A percentile compares a stretch with the other conserved stretches of the same genome.
Evolutionary conservation across 2,888 invertebrate species (phyloP).

Genomic region (Dermolepida albohirtum): DNA sequence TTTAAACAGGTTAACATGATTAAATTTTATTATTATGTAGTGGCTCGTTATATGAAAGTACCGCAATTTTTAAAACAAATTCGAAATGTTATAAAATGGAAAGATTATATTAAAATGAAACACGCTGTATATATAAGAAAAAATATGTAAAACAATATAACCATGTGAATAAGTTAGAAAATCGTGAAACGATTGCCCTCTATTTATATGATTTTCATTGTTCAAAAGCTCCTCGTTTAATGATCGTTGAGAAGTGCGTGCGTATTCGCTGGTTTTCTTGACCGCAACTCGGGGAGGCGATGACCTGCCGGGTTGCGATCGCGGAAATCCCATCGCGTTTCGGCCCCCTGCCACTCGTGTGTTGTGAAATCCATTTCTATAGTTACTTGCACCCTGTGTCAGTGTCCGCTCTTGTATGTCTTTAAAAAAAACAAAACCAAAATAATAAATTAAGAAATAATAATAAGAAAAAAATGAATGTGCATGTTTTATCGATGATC

Average conservation of each 20-base stretch:
- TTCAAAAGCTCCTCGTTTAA: conserved; percentile 12
- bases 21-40: no score
- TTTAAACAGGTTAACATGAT: no score
- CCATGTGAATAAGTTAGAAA: conserved; percentile 22
- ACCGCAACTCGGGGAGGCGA: neutral
- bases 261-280: conserved; percentile 15
- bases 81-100: neutral
- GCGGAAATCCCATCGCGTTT: conserved; percentile 7
- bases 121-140: conserved; percentile 24
- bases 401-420: conserved; percentile 60
- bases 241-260: conserved; percentile 30
- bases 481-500: conserved; percentile 55
- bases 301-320: neutral
- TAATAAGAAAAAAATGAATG: conserved; percentile 52
- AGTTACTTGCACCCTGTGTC: conserved; percentile 58
- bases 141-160: conserved; percentile 14
- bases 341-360: conserved; percentile 52
- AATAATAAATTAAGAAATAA: conserved; percentile 1
- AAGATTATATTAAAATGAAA: conserved; percentile 20
- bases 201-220: conserved; percentile 15
- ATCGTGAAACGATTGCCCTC: conserved; percentile 13
- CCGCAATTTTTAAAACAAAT: conserved; percentile 32
- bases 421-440: conserved; percentile 49
- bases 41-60: no score
- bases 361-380: conserved; percentile 54